phyloP scores from a whole-genome alignment of 2,888 invertebrate genomes.

The Ormyrus pomaceus region DNA sequence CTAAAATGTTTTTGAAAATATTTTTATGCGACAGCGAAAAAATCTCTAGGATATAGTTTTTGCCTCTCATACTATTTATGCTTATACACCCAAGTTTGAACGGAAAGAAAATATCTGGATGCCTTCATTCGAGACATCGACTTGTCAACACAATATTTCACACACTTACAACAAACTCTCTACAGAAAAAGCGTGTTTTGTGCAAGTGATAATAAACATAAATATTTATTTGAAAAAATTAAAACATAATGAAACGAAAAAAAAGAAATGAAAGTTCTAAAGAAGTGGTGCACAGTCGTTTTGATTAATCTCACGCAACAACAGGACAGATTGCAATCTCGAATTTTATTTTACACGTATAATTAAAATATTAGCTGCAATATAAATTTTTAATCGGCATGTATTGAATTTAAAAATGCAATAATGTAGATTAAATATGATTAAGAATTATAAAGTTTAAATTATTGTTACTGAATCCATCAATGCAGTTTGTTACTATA shows the following conservation, averaged over 20 bases:
- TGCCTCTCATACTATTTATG: slow-evolving; percentile 28
- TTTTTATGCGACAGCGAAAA: slow-evolving; percentile 47
- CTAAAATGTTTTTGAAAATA: not conserved
- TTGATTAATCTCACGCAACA: not conserved
- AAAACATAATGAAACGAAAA: not conserved
- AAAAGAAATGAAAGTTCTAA: slow-evolving; percentile 43
- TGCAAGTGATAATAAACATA: slow-evolving; percentile 23
- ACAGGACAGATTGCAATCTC: not conserved
- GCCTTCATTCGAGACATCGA: slow-evolving; percentile 11
- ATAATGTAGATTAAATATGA: not conserved
- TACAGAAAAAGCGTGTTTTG: slow-evolving; percentile 40
- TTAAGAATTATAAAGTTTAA: not conserved
- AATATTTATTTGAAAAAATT: not conserved
- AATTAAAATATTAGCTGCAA: too few relatives aligned
- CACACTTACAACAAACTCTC: slow-evolving; percentile 47
- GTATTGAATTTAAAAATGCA: not conserved
- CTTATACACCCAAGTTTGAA: slow-evolving; percentile 28
- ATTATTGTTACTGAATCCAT: not conserved
- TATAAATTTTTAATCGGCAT: not conserved
- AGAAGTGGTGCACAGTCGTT: slow-evolving; percentile 39
- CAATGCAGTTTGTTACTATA: not conserved
- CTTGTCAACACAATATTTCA: slow-evolving; percentile 31
- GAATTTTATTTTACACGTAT: not conserved
- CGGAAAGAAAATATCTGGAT: slow-evolving; percentile 12
- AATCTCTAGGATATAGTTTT: slow-evolving; percentile 54